Evolutionary conservation across 2,888 invertebrate genomes (phyloP), one percentile per base, ranked within the genome.

Genomic region (Ophion slaviceki): DNA sequence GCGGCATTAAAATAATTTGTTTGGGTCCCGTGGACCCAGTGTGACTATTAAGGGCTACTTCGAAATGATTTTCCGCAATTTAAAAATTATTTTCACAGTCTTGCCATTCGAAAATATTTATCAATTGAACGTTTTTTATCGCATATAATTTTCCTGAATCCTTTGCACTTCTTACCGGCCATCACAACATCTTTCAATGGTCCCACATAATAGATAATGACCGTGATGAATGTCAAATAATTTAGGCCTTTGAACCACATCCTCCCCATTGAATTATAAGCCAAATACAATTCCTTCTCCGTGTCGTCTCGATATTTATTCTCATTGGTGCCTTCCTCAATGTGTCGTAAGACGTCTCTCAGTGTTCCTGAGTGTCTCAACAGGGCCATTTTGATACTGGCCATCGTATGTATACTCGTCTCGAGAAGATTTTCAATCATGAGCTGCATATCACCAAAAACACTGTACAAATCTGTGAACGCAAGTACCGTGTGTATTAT

Each of bases 231-330:
- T 10, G 32, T n/a, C 24, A 71, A n/a, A 8, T 36, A 79, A 64
- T 40, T 40, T 0, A 40, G 8, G 40, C 40, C 40, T 14, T 14
- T 24, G 14, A 79, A 79, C 14, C 70, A 64, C 2, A 2, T 32
- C 36, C 36, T 62, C 20, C 53, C 71, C 36, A 79, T 71, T 8
- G 20, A 6, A 17, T 53, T 79, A 36, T 79, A 79, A 17, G 61
- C 40, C 62, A 71, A 20, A 24, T 79, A 79, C 53, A 79, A 57
- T 6, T 71, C 17, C 17, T 53, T 70, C 6, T 79, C 79, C 14
- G 32, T 14, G 1, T 47, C 28, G 47, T 79, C 14, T 7, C n/a
- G 14, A n/a, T 57, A 57, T 10, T 57, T 68, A 11, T 68, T 36
- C 6, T 59, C 32, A 11, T 36, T 61, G 3, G 24, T 14, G 1